phyloP scores from a whole-genome alignment of 2,113 vertebrate species.

The Felis chaus region DNA sequence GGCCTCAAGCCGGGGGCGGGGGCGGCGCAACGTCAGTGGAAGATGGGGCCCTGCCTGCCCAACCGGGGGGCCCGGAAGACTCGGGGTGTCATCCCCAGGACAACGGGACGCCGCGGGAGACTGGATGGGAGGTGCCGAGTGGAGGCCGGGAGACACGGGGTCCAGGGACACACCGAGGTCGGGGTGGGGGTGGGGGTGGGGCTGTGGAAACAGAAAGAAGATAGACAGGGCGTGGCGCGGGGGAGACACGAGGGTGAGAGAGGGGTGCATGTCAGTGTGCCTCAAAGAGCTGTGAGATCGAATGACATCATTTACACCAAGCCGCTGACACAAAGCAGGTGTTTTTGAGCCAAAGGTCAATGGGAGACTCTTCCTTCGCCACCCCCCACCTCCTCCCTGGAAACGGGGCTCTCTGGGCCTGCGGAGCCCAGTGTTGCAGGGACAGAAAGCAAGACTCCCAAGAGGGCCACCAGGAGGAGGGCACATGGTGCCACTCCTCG shows the following conservation, averaged over 20 bases:
- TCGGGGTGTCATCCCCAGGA: neutral
- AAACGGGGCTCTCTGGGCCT: neutral
- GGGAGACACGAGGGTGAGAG: neutral
- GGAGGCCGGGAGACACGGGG: neutral
- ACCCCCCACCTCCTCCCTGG: too few species aligned
- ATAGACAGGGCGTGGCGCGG: fast-evolving
- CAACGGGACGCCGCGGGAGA: fast-evolving
- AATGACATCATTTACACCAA: neutral
- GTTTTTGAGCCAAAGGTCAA: neutral
- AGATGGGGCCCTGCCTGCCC: fast-evolving
- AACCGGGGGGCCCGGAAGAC: neutral
- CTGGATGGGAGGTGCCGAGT: neutral
- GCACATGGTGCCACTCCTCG: fast-evolving
- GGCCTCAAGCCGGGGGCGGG: neutral
- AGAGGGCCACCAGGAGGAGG: neutral
- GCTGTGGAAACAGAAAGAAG: fast-evolving
- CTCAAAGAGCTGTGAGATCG: neutral
- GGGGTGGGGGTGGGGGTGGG: fast-evolving
- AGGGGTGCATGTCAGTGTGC: fast-evolving
- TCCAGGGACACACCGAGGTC: fast-evolving
- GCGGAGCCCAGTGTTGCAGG: neutral
- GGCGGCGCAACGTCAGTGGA: fast-evolving
- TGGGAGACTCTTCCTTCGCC: neutral
- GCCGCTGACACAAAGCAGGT: too few species aligned
- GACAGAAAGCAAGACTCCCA: neutral